Conservation (phyloP, 2,888 invertebrate species). For the Drosophila setosimentum region DNA sequence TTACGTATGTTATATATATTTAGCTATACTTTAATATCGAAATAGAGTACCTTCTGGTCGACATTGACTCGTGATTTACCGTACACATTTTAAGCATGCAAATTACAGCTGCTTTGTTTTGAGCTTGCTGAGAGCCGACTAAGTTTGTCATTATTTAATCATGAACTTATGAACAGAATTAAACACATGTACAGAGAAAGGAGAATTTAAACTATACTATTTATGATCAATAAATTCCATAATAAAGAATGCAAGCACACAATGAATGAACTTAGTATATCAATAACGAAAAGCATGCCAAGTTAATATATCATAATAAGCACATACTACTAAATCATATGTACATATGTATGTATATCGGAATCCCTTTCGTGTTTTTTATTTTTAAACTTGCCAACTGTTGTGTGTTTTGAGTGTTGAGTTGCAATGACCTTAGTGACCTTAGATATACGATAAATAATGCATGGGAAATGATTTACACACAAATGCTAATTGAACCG, state of each 20-base stretch:
- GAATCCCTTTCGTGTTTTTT: constrained; percentile 10
- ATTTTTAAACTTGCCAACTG: constrained; percentile 3
- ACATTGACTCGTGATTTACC: neutral
- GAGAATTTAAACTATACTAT: neutral
- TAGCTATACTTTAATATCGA: neutral
- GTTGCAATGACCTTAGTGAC: constrained; percentile 60
- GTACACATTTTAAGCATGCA: neutral
- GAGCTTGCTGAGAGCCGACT: neutral
- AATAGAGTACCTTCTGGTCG: neutral
- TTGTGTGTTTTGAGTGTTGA: constrained; percentile 7
- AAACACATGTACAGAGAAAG: neutral
- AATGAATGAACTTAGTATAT: neutral
- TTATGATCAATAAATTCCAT: neutral
- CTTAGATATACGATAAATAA: constrained; percentile 48
- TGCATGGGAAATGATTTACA: constrained; percentile 57
- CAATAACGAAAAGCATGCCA: neutral
- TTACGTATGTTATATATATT: neutral
- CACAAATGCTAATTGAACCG: constrained; percentile 63
- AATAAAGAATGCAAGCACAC: neutral
- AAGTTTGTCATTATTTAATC: neutral
- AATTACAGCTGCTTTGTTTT: constrained; percentile 2
- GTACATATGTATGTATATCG: neutral
- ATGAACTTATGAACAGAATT: neutral
- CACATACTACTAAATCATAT: no score
- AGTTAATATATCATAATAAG: neutral